Base-by-base conservation (phyloP, 2,797 vertebrate species). In the Gorsachius magnificus region DNA sequence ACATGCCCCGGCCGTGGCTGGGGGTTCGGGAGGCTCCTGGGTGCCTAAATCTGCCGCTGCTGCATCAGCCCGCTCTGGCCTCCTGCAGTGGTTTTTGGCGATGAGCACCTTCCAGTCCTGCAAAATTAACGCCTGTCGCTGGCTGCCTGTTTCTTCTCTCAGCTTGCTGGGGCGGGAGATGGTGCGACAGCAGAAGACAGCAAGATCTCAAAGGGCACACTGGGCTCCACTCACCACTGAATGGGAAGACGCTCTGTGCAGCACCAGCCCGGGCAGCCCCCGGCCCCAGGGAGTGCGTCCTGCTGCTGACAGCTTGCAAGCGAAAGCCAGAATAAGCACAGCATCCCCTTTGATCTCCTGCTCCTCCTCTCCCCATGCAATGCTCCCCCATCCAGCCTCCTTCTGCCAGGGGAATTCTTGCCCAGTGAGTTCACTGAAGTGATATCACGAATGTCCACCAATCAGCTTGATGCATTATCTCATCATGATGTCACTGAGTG, bases 71-170 rank as follows among this genome's bases (percentile, higher is more conserved):
- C 3, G 1, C 54, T 58, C 60, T 15, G 17, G 20, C 4, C 0
- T 28, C 72, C 45, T 50, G 20, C 6, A 9, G 33, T 1, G 16
- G 48, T 45, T 60, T 60, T 48, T 2, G 3, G 66, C 0, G 1
- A 16, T 11, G 43, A 69, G 56, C 2, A 3, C 43, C 21, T 22
- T 19, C 45, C 50, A 54, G 54, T 1, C 36, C 18, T 9, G 24
- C 48, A 20, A 41, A 51, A n/a, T 64, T 21, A 65, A 58, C 0
- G 4, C 50, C 36, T 38, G 21, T 10, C 0, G 0, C 76, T 41
- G n/a, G 71, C 48, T 7, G 5, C 45, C 38, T 1, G 1, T 41
- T 66, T 29, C 57, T 22, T 17, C 48, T 56, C 35, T 38, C 20
- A 3, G 19, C 54, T 43, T 24, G 33, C 48, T 41, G 41, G 28